phyloP scores from a whole-genome alignment of 35 echinoderm and acorn worm genomes.

The Holothuria glaberrima region DNA sequence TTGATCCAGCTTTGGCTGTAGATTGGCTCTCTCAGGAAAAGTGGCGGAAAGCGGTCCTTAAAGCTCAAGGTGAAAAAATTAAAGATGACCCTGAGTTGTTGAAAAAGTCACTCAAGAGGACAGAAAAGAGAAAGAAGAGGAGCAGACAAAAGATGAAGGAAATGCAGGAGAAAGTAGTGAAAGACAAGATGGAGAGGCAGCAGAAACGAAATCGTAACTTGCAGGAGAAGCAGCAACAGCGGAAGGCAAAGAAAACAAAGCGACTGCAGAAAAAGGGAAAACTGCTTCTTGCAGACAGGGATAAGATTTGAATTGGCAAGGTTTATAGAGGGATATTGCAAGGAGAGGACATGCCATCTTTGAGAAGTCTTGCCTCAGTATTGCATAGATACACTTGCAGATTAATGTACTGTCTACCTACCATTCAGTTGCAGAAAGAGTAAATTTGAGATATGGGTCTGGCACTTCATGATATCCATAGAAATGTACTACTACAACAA shows the following conservation, averaged over 20 bases:
- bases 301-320: background rate
- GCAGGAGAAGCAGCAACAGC: slow-evolving; percentile 65
- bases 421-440: no score
- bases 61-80: slow-evolving; percentile 79
- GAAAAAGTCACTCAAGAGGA: slow-evolving; percentile 90
- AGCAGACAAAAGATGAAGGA: slow-evolving; percentile 87
- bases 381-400: background rate
- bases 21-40: slow-evolving; percentile 67
- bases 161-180: slow-evolving; percentile 61
- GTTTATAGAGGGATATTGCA: no score
- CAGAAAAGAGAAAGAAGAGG: slow-evolving; percentile 73
- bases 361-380: background rate
- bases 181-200: slow-evolving; percentile 73
- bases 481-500: no score
- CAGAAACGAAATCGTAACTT: slow-evolving; percentile 78
- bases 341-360: background rate
- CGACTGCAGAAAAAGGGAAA: slow-evolving; percentile 94
- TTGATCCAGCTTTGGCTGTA: slow-evolving; percentile 78
- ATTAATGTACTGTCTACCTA: no score
- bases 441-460: no score
- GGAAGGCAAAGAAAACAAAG: slow-evolving; percentile 87
- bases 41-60: slow-evolving; percentile 80
- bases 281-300: slow-evolving; percentile 73
- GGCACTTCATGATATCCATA: no score
- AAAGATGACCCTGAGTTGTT: slow-evolving; percentile 86